Evolutionary conservation across 2,888 invertebrate species (phyloP).

Genomic region (Tupiocoris notatus): DNA sequence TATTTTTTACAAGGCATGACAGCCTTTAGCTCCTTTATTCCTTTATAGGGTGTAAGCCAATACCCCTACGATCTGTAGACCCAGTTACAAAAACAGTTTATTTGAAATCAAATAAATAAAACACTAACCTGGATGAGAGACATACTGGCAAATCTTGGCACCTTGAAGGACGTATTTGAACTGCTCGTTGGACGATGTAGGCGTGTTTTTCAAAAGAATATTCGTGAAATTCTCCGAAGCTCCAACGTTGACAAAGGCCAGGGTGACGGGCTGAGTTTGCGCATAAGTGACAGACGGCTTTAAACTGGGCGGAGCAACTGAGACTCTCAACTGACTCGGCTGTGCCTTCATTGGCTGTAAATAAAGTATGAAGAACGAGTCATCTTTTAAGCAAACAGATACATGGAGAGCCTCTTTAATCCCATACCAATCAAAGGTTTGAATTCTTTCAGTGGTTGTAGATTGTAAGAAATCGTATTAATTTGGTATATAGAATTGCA

Average conservation of each 20-base stretch:
- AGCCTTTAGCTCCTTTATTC: too few relatives aligned
- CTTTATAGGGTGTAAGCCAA: too few relatives aligned
- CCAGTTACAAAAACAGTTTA: too few relatives aligned
- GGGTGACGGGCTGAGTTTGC: conserved; percentile 55
- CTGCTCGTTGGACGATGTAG: conserved; percentile 42
- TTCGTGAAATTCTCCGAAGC: conserved; percentile 47
- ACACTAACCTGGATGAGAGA: conserved; percentile 51
- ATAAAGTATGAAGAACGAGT: not conserved
- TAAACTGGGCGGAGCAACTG: conserved; percentile 8
- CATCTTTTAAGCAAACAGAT: too few relatives aligned
- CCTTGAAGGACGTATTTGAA: conserved; percentile 52
- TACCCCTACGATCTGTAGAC: too few relatives aligned
- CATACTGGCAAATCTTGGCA: conserved; percentile 55
- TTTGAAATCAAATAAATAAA: too few relatives aligned
- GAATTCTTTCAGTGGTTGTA: too few relatives aligned
- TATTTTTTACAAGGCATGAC: too few relatives aligned
- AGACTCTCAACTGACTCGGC: conserved; percentile 20
- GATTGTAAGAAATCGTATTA: too few relatives aligned
- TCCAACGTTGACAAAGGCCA: conserved; percentile 53
- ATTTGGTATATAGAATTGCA: too few relatives aligned
- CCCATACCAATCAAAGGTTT: too few relatives aligned
- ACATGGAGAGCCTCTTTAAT: too few relatives aligned
- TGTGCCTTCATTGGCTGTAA: conserved; percentile 20
- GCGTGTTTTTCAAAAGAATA: conserved; percentile 47
- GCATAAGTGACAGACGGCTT: conserved; percentile 41